Evolutionary conservation across 1,140 invertebrate genomes (phyloP), one percentile per base, ranked within the genome.

Genomic region (Episyrphus balteatus): DNA sequence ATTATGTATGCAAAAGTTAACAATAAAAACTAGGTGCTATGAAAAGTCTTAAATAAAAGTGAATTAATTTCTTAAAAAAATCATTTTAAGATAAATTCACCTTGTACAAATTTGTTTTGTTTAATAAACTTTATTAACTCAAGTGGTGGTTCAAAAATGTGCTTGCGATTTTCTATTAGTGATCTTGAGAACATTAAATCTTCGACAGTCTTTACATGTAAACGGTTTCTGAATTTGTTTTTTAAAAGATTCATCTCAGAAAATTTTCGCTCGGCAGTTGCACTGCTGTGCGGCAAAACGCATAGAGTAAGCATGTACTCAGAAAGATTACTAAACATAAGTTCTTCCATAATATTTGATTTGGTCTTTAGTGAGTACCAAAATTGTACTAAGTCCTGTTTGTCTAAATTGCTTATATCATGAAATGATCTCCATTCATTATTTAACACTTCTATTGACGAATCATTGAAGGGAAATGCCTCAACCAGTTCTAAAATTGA

Each of bases 401-500:
- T 3, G 6, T 42, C 15, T 14, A 18, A 7, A 12, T 13, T 21
- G 18, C 21, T 42, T 42, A 42, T 42, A 18, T 42, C 15, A 40
- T 11, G 15, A 40, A 40, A 40, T 11, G 39, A 17, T 18, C 40
- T 17, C 40, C 21, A 42, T 18, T 42, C 15, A 42, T 21, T 13
- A 42, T 42, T 42, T 42, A 42, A 26, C 7, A 13, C 14, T 13
- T 42, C 40, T 6, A 21, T 26, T 5, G 15, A 18, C 3, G 5
- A 3, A 5, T 42, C 12, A 42, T 42, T 42, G 15, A 7, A 42
- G 13, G 5, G 40, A 21, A 42, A 17, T 42, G 39, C 39, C 10
- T 40, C 39, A 40, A 40, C 15, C 10, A 40, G 39, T 42, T 42
- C 14, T n/a, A 42, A 42, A 18, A 42, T 42, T 14, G 40, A 42